Evolutionary conservation across 2,797 vertebrate species (phyloP).

Genomic region (Propithecus deckenii): DNA sequence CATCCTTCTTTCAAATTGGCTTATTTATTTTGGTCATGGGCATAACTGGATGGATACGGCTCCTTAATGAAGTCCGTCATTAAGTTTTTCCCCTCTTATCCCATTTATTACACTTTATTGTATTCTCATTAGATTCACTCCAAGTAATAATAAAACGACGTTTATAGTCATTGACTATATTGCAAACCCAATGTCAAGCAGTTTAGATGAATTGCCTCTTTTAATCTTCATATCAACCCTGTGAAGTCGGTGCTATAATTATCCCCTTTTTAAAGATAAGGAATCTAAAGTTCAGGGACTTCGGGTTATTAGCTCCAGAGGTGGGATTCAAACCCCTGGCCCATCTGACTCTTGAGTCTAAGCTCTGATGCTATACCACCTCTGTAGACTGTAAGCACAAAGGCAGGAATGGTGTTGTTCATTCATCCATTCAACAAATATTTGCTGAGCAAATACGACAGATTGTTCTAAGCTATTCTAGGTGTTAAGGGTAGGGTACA

Average conservation of each 20-base stretch:
- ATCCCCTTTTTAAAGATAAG: not conserved
- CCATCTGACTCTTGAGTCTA: not conserved
- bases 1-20: not conserved
- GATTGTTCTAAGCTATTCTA: not conserved
- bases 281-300: not conserved
- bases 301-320: not conserved
- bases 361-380: not conserved
- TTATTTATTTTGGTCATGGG: not conserved
- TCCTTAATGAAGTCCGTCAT: not conserved
- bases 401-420: not conserved
- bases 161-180: not conserved
- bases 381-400: not conserved
- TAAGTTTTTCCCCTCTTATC: not conserved
- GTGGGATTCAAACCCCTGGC: not conserved
- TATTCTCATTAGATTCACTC: not conserved
- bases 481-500: not conserved
- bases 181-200: not conserved
- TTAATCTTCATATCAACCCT: not conserved
- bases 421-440: not conserved
- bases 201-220: not conserved
- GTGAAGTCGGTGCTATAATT: not conserved
- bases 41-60: not conserved
- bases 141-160: not conserved
- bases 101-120: not conserved
- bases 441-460: not conserved